Conservation (phyloP, 37 sponge, comb jelly and placozoan genomes). For the Oopsacas minuta region DNA sequence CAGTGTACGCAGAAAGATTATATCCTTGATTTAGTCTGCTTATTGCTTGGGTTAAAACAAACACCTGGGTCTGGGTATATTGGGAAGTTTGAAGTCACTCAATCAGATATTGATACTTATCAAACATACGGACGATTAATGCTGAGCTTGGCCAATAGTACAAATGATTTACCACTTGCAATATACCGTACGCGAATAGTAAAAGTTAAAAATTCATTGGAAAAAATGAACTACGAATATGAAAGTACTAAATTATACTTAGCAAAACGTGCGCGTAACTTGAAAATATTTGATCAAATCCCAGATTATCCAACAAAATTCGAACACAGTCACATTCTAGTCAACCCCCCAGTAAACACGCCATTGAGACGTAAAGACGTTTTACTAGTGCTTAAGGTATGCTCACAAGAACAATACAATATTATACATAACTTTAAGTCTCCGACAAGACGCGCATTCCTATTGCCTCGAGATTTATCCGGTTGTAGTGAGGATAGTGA, state of each 20-base stretch:
- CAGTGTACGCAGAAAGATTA: conserved; percentile 50
- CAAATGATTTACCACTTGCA: neutral
- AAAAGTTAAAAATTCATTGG: neutral
- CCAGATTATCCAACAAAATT: neutral
- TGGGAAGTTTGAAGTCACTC: conserved; percentile 35
- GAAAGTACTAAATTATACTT: neutral
- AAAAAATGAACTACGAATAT: neutral
- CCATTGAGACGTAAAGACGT: neutral
- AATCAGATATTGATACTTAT: neutral
- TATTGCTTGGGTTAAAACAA: conserved; percentile 54
- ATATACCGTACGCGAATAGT: neutral
- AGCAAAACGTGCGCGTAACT: neutral
- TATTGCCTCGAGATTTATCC: neutral
- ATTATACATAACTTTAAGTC: neutral
- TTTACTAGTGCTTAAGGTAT: neutral
- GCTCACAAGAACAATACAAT: neutral
- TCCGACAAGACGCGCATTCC: neutral
- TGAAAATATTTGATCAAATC: neutral
- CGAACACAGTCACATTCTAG: conserved; percentile 6
- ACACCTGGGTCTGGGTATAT: conserved; percentile 42
- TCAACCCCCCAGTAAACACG: neutral
- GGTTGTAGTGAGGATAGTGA: neutral
- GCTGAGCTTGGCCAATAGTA: neutral
- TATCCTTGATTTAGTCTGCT: conserved; percentile 43
- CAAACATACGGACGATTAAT: neutral